A percentile compares a stretch with the other conserved stretches of the same genome.
phyloP scores from a whole-genome alignment of 2,888 invertebrate species.

The Idaea straminata region DNA sequence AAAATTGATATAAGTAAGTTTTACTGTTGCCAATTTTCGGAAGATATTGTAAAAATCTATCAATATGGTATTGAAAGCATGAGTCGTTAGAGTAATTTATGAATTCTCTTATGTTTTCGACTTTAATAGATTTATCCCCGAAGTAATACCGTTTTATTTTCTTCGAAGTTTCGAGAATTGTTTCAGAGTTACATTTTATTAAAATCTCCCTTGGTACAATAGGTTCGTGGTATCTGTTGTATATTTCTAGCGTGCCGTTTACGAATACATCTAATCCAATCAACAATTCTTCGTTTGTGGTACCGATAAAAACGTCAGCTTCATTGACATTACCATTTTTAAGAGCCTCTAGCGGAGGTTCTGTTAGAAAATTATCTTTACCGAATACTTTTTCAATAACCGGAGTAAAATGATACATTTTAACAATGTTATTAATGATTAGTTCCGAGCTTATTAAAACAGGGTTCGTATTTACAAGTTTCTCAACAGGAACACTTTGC shows the following conservation, averaged over 20 bases:
- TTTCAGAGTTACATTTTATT: conserved; percentile 28
- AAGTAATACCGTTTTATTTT: conserved; percentile 47
- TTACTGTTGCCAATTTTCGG: conserved; percentile 12
- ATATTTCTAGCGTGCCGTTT: conserved; percentile 20
- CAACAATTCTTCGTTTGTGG: conserved; percentile 83
- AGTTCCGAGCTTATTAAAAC: conserved; percentile 40
- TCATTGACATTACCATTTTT: conserved; percentile 65
- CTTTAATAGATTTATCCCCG: conserved; percentile 31
- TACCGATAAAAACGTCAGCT: conserved; percentile 84
- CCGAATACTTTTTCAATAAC: conserved; percentile 56
- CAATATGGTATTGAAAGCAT: conserved; percentile 33
- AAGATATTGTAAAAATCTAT: conserved; percentile 18
- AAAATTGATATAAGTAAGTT: conserved; percentile 44
- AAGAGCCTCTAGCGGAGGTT: conserved; percentile 37
- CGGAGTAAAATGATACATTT: conserved; percentile 48
- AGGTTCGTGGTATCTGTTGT: conserved; percentile 40
- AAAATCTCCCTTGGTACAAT: conserved; percentile 45
- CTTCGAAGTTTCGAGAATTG: conserved; percentile 40
- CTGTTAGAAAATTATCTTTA: conserved; percentile 41
- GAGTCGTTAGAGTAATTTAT: conserved; percentile 33
- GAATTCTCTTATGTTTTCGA: conserved; percentile 37
- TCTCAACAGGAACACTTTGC: conserved; percentile 41
- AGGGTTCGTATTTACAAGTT: conserved; percentile 38
- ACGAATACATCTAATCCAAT: conserved; percentile 22
- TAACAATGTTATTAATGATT: conserved; percentile 29